Base-by-base conservation (phyloP, 1,140 invertebrate species). In the Euwallacea fornicatus region DNA sequence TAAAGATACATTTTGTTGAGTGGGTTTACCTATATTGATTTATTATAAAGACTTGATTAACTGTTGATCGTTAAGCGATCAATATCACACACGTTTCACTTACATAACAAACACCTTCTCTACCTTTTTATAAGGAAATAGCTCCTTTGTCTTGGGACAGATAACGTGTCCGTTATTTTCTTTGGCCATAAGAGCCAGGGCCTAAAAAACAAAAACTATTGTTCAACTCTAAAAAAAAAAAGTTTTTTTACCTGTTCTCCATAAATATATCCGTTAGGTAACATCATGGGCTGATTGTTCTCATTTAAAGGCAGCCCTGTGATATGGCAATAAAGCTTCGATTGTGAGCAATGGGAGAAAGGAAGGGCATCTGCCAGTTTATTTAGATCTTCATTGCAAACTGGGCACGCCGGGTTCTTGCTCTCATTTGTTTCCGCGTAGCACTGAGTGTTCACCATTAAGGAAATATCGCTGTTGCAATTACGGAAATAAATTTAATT, bases 231-330 rank as follows among this genome's bases (percentile, higher is more conserved):
- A 2, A 10, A 16, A 43, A 42, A 61, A 42, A 21, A 42, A n/a
- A n/a, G 13, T 64, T 0, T 11, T 47, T 80, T 84, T 82, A 95
- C 95, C 86, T 93, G 89, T 83, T 95, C 93, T n/a, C 97, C 97
- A 83, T 98, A 98, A 60, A 98, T 95, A 83, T 96, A 93, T 66
- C 97, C 97, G 86, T 99, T 99, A 50, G 98, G 97, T 81, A 99
- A 87, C 90, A 98, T 96, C 90, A 99, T 94, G 0, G 98, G 97
- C 74, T 93, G 93, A 84, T 99, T 99, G 82, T 98, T 90, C 83
- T 99, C 97, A 84, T 99, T 98, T 56, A 99, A 85, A n/a, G 94
- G 91, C 74, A 93, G 86, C 7, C 95, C 94, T 61, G 93, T 95
- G 71, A 98, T 93, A 75, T 91, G 89, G 80, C 95, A 98, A 74